Base-by-base conservation (phyloP, 2,888 invertebrate species). In the Leptogaster cylindrica region DNA sequence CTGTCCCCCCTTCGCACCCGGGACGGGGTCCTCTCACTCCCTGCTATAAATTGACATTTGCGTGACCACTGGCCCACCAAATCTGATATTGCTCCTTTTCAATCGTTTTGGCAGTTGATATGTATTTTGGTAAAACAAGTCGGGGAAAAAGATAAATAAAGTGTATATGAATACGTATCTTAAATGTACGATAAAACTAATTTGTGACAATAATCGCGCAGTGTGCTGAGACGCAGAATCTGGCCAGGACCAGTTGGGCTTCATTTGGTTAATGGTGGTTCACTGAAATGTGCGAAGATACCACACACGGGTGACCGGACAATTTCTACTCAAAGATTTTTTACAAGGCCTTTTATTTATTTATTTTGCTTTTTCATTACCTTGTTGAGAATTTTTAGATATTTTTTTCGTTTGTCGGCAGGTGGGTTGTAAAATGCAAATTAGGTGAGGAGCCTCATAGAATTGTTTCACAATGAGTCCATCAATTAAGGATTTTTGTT, bases 21-120 rank as follows among this genome's bases (percentile, higher is more conserved):
- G 8, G 41, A 25, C 50, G 25, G 14, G 2, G 23, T 1, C 51
- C 10, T 16, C 18, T 18, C 48, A 31, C 36, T 28, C 55, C 39
- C 8, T 39, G 36, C 67, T 41, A 52, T 67, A 67, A 64, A 67
- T 67, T 68, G 68, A 65, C 64, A 68, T 65, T 68, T 68, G 68
- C 55, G 55, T 68, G 65, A 64, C 52, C 68, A 64, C 44, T 55
- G 55, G 25, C 25, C 44, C 61, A 44, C 44, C 28, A 28, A 18
- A 31, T 23, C 27, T 44, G 44, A 8, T 61, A 27, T 23, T 12
- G 33, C 18, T 61, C 20, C 28, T 18, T 61, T 61, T 28, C 16
- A 44, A 33, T 23, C 23, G 31, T 36, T 55, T 55, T 36, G 61
- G 44, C 20, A 18, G 36, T n/a, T n/a, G n/a, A n/a, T n/a, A n/a